Conservation (phyloP, 1,140 invertebrate genomes). For the Acyrthosiphon pisum region DNA sequence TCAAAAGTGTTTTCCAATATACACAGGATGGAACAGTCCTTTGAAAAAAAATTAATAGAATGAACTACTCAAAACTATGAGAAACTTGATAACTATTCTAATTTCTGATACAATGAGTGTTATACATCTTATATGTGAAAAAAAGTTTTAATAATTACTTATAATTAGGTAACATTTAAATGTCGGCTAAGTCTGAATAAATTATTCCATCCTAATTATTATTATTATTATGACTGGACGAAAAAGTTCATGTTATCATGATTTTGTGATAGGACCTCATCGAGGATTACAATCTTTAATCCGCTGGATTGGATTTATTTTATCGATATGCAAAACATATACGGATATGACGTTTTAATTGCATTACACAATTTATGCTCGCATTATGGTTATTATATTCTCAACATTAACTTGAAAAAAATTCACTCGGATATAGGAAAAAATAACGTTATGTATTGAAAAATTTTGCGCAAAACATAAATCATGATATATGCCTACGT, state of each 20-base stretch:
- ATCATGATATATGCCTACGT: neutral
- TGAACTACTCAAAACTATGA: too few species aligned
- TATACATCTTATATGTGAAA: neutral
- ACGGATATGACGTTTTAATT: neutral
- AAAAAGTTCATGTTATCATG: neutral
- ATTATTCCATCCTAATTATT: neutral
- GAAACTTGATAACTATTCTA: too few species aligned
- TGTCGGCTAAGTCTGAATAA: neutral
- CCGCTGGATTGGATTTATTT: neutral
- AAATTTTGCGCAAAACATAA: neutral
- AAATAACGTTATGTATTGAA: neutral
- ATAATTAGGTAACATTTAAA: neutral
- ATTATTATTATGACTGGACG: too few species aligned
- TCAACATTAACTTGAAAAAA: neutral
- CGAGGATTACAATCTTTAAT: neutral
- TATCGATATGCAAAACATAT: neutral
- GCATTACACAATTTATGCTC: neutral
- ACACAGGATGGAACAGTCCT: neutral
- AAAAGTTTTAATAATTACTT: too few species aligned
- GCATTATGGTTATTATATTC: too few species aligned
- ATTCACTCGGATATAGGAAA: neutral
- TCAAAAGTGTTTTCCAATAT: too few species aligned
- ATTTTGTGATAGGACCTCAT: neutral
- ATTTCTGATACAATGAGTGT: neutral
- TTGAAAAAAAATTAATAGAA: neutral